phyloP scores from a whole-genome alignment of 2,113 vertebrate species.

The Cryptomyrus ogoouensis region DNA sequence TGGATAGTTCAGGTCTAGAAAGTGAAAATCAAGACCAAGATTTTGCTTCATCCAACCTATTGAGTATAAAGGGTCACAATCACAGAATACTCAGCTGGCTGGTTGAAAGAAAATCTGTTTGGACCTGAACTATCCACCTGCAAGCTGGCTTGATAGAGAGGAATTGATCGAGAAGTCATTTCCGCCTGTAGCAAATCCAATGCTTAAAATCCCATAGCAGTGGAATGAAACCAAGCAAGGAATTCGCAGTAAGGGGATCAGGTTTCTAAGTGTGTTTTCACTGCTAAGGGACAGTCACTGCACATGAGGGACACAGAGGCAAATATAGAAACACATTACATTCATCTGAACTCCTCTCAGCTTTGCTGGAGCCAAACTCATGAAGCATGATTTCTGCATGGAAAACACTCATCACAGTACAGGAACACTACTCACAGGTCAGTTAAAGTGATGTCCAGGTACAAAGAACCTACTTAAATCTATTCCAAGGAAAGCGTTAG shows the following conservation, averaged over 20 bases:
- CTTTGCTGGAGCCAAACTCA: not conserved
- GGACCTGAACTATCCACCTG: not conserved
- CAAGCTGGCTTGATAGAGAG: not conserved
- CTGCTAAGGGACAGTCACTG: not conserved
- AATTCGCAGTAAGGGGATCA: not conserved
- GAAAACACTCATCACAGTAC: not conserved
- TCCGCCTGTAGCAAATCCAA: not conserved
- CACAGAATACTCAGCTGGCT: not conserved
- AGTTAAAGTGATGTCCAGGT: not conserved
- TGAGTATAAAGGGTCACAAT: not conserved
- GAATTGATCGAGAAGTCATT: not conserved
- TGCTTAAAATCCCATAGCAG: not conserved
- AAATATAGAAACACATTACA: not conserved
- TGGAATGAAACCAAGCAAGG: not conserved
- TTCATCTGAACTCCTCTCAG: not conserved
- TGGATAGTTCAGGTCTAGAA: not conserved
- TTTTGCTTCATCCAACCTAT: not conserved
- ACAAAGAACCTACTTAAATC: not conserved
- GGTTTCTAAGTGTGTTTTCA: not conserved
- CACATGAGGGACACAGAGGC: not conserved
- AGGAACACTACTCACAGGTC: not conserved
- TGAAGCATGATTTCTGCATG: not conserved
- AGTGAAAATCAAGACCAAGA: not conserved
- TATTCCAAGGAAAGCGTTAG: not conserved
- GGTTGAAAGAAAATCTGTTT: not conserved